Percentiles rank a stretch among this genome's conserved stretches.
phyloP scores from a whole-genome alignment of 2,888 invertebrate genomes.

The Acleris sparsana region DNA sequence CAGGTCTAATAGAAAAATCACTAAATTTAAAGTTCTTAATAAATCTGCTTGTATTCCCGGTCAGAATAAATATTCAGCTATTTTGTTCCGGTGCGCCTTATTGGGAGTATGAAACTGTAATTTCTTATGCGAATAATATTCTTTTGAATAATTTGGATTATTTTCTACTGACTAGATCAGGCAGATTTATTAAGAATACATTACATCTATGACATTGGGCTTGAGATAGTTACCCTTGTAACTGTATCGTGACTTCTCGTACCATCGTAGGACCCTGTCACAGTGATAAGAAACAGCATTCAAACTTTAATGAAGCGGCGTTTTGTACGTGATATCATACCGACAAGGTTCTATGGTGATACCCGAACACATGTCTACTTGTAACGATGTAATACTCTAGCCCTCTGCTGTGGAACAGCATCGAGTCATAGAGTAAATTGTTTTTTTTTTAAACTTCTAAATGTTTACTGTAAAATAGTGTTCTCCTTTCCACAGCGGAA shows the following conservation, averaged over 20 bases:
- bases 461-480: slow-evolving; percentile 33
- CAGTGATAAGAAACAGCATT: no score
- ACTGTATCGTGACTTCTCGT: neutral
- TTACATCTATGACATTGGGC: neutral
- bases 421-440: slow-evolving; percentile 40
- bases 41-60: neutral
- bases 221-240: neutral
- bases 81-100: no score
- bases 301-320: no score
- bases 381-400: slow-evolving; percentile 15
- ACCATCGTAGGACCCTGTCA: no score
- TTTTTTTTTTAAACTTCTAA: slow-evolving; percentile 36
- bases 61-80: no score
- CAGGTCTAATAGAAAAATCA: no score
- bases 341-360: no score
- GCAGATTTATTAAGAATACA: neutral
- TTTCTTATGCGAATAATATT: neutral
- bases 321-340: no score
- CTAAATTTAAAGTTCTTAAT: neutral
- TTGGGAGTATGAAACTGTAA: no score
- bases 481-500: slow-evolving; percentile 22
- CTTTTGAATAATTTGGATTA: neutral
- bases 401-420: slow-evolving; percentile 38
- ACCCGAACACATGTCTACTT: neutral
- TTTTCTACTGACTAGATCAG: neutral